phyloP scores from a whole-genome alignment of 2,113 vertebrate genomes.

The Lamprotornis superbus region DNA sequence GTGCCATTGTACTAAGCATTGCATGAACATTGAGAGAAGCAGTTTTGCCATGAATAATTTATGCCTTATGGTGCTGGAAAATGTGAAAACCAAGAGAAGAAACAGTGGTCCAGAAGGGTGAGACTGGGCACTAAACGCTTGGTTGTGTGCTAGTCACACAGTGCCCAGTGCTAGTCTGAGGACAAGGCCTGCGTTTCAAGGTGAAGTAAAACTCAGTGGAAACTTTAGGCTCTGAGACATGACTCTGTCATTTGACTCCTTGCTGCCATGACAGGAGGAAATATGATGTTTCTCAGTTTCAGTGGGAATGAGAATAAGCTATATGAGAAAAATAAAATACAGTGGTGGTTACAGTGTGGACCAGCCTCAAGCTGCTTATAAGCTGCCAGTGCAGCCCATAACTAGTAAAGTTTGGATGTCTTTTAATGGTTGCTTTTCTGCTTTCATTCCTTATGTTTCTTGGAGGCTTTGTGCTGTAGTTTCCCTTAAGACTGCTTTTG shows the following conservation, averaged over 20 bases:
- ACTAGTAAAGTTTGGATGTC: neutral
- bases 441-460: neutral
- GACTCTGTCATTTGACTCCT: neutral
- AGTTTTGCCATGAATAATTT: constrained; percentile 48
- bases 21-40: constrained; percentile 29
- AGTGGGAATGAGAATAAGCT: neutral
- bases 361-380: neutral
- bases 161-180: neutral
- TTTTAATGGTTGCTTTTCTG: neutral
- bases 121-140: neutral
- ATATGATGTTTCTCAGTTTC: neutral
- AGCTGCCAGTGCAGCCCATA: neutral
- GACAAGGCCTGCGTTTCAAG: neutral
- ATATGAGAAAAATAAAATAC: neutral
- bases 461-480: neutral
- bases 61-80: constrained; percentile 7
- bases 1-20: constrained; percentile 23
- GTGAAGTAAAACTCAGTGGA: neutral
- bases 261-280: neutral
- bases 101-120: neutral
- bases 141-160: neutral
- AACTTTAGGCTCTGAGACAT: neutral
- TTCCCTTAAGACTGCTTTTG: neutral
- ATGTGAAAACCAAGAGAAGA: constrained; percentile 5
- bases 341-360: neutral